A percentile compares a stretch with the other conserved stretches of the same genome.
Evolutionary conservation across 2,888 invertebrate genomes (phyloP).

Genomic region (Zygaena filipendulae): DNA sequence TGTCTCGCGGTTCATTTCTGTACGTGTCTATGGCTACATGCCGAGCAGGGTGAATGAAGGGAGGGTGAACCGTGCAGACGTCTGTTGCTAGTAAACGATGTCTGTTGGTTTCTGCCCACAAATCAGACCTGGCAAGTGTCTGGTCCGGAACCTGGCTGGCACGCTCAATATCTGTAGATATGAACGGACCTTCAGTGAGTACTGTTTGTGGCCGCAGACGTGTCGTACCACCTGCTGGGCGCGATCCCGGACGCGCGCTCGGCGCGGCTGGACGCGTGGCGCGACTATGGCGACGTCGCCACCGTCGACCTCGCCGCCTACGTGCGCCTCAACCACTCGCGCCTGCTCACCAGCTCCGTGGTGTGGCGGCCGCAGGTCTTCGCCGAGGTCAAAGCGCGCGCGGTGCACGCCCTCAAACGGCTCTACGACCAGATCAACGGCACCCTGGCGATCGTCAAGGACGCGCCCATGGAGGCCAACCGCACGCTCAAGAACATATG

Average conservation of each 20-base stretch:
- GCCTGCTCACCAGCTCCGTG: slow-evolving; percentile 81
- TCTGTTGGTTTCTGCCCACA: no score
- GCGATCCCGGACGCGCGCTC: slow-evolving; percentile 81
- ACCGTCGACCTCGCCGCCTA: slow-evolving; percentile 83
- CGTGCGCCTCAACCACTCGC: slow-evolving; percentile 84
- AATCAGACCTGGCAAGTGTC: no score
- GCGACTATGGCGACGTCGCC: slow-evolving; percentile 82
- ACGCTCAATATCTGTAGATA: no score
- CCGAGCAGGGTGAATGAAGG: no score
- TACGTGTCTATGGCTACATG: no score
- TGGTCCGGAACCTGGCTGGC: no score
- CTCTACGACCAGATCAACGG: slow-evolving; percentile 54
- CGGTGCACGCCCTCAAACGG: slow-evolving; percentile 37
- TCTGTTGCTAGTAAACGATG: no score
- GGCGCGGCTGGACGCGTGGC: slow-evolving; percentile 80
- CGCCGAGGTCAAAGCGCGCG: slow-evolving; percentile 44
- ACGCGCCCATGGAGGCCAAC: slow-evolving; percentile 74
- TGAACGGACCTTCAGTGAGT: no score
- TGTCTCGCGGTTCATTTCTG: no score
- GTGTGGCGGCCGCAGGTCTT: slow-evolving; percentile 83
- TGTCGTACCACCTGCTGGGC: slow-evolving; percentile 76
- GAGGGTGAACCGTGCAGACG: no score
- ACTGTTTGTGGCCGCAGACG: slow-evolving; percentile 36
- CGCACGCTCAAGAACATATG: slow-evolving; percentile 77
- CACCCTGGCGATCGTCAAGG: slow-evolving; percentile 48